Evolutionary conservation across 2,888 invertebrate species (phyloP).

Genomic region (Apodemia hepburni): DNA sequence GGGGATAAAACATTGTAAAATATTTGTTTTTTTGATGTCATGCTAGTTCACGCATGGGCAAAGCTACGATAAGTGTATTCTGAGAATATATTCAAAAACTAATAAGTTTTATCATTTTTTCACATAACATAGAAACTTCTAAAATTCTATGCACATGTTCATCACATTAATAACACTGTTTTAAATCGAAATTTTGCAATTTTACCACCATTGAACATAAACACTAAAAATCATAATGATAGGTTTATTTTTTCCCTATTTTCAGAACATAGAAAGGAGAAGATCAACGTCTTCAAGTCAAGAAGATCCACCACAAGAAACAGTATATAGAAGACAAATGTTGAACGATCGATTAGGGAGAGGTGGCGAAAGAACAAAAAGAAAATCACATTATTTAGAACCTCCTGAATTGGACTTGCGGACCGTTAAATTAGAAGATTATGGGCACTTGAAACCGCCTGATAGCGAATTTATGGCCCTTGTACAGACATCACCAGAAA

Average conservation of each 20-base stretch:
- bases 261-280: conserved; percentile 71
- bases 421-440: conserved; percentile 83
- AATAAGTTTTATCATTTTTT: no score
- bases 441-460: conserved; percentile 83
- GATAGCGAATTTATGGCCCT: conserved; percentile 85
- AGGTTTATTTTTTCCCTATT: conserved; percentile 28
- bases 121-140: no score
- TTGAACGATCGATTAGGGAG: conserved; percentile 81
- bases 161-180: no score
- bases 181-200: no score
- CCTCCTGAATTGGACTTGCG: conserved; percentile 85
- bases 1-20: no score
- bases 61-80: no score
- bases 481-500: conserved; percentile 87
- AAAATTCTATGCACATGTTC: no score
- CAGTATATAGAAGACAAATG: conserved; percentile 80
- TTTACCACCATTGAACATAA: no score
- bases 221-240: no score
- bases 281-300: conserved; percentile 74
- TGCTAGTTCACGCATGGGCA: no score
- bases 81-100: no score
- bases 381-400: conserved; percentile 83
- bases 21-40: no score
- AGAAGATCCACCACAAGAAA: conserved; percentile 74
- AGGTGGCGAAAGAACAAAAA: conserved; percentile 81